A percentile compares a stretch with the other conserved stretches of the same genome.
Evolutionary conservation across 1,140 invertebrate genomes (phyloP).

Genomic region (Caenorhabditis inopinata): DNA sequence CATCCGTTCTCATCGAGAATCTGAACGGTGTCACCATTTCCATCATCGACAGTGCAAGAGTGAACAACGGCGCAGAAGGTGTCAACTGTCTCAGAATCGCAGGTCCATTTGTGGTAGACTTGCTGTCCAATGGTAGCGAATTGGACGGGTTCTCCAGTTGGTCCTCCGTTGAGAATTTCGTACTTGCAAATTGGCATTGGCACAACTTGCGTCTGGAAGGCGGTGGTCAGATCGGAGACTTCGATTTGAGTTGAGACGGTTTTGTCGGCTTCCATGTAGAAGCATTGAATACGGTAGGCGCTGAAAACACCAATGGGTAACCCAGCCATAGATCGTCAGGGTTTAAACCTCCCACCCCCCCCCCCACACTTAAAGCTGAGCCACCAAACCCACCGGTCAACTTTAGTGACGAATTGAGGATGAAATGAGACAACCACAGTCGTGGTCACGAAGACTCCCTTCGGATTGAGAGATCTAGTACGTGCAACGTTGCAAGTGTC

Average conservation of each 20-base stretch:
- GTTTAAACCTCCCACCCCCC: not conserved
- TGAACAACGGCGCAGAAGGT: conserved; percentile 54
- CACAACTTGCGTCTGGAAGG: conserved; percentile 52
- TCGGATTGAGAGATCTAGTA: conserved; percentile 50
- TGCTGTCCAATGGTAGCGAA: conserved; percentile 52
- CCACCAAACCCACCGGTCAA: conserved; percentile 32
- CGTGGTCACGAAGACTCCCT: conserved; percentile 52
- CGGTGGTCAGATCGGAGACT: conserved; percentile 54
- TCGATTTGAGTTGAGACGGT: conserved; percentile 52
- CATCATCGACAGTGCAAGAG: conserved; percentile 53
- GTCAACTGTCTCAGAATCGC: conserved; percentile 51
- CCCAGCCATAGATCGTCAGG: too few relatives aligned
- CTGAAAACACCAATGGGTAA: not conserved
- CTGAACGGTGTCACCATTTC: conserved; percentile 51
- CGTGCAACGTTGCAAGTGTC: conserved; percentile 49
- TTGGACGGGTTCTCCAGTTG: conserved; percentile 51
- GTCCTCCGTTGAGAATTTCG: conserved; percentile 53
- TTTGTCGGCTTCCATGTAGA: conserved; percentile 57
- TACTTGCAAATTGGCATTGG: conserved; percentile 54
- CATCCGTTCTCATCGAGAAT: conserved; percentile 52
- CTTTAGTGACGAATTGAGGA: conserved; percentile 53
- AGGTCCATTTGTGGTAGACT: conserved; percentile 56
- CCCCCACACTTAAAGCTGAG: not conserved
- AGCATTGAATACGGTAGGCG: conserved; percentile 54
- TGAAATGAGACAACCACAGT: conserved; percentile 52